Evolutionary conservation across 2,888 invertebrate species (phyloP).

Genomic region (Thecocarcelia acutangulata): DNA sequence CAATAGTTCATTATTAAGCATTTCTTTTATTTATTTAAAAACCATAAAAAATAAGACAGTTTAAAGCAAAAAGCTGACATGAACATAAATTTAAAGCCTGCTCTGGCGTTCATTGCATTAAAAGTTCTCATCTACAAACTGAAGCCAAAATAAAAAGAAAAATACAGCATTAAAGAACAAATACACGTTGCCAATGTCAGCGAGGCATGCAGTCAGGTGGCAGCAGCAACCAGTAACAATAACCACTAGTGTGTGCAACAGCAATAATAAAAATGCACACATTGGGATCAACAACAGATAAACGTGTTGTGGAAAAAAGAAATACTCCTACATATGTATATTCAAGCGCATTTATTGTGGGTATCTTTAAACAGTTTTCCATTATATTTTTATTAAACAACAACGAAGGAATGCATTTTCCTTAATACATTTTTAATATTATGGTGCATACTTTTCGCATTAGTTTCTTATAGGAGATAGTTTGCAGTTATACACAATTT

Average conservation of each 20-base stretch:
- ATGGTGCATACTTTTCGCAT: no score
- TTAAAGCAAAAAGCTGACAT: not conserved
- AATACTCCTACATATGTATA: slow-evolving; percentile 3
- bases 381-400: slow-evolving; percentile 18
- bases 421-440: no score
- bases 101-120: not conserved
- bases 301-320: slow-evolving; percentile 4
- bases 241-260: slow-evolving; percentile 14
- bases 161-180: slow-evolving; percentile 22
- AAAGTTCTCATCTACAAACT: not conserved
- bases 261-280: slow-evolving; percentile 13
- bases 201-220: slow-evolving; percentile 24
- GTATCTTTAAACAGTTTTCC: not conserved
- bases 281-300: not conserved
- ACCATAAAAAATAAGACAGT: no score
- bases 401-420: not conserved
- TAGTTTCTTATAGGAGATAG: no score
- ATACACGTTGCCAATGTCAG: slow-evolving; percentile 60
- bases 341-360: not conserved
- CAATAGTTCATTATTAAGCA: no score
- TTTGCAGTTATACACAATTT: no score
- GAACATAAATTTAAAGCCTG: not conserved
- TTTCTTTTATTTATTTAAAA: no score
- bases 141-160: not conserved
- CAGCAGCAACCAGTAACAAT: slow-evolving; percentile 23